Percentiles rank a stretch among this genome's conserved stretches.
These are phyloP conservation scores for Telmatochromis sp. DNA, from an alignment of 2,113 vertebrate species.

Conservation along the genomic window DNA sequence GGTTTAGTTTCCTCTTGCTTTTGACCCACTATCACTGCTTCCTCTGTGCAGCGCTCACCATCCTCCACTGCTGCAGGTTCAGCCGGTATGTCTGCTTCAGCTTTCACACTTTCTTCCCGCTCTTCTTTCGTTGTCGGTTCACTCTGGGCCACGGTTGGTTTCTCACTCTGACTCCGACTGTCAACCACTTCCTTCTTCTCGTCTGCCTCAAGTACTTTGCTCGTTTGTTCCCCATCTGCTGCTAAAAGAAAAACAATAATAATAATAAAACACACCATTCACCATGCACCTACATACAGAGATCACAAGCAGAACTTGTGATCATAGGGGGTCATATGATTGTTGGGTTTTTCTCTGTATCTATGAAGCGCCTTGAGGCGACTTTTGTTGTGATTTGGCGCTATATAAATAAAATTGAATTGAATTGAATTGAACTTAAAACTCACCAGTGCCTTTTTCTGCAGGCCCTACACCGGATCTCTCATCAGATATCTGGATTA, in stretches of 20 bases:
- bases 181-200: not conserved
- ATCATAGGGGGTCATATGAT: too few species aligned
- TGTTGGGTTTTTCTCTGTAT: too few species aligned
- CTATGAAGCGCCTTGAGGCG: too few species aligned
- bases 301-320: not conserved
- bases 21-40: not conserved
- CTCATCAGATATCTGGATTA: conserved; percentile 5
- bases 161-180: not conserved
- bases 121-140: not conserved
- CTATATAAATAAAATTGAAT: too few species aligned
- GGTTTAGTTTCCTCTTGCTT: conserved; percentile 29
- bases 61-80: not conserved
- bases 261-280: not conserved
- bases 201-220: not conserved
- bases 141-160: not conserved
- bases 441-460: conserved; percentile 17
- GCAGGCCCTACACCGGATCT: not conserved
- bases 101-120: conserved; percentile 10
- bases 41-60: not conserved
- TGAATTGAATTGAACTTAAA: not conserved
- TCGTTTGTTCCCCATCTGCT: not conserved
- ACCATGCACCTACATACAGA: not conserved
- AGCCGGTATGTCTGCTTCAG: not conserved
- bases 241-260: not conserved
- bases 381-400: too few species aligned